These are phyloP conservation scores for Vanacampus margaritifer DNA, from an alignment of 2,113 vertebrate species.

Conservation along the genomic window DNA sequence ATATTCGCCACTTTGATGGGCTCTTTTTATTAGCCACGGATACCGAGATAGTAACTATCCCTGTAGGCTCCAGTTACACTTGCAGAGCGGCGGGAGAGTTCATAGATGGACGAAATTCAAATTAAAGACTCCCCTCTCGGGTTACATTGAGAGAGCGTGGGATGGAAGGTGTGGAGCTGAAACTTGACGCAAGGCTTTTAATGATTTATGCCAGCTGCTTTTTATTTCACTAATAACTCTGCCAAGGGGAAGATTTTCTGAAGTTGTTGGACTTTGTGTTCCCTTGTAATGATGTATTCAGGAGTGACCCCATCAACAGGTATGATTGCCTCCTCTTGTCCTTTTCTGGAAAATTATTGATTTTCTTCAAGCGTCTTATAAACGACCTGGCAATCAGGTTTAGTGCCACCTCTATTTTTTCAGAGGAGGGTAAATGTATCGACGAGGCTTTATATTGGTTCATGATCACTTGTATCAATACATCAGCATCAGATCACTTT, in stretches of 20 bases:
- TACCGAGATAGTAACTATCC: conserved; percentile 38
- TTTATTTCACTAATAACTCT: background rate
- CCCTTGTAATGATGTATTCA: no score
- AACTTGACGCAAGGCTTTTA: background rate
- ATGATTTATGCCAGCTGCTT: background rate
- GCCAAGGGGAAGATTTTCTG: background rate
- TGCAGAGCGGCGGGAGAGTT: conserved; percentile 28
- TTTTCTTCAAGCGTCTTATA: no score
- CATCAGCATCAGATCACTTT: no score
- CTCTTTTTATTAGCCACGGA: conserved; percentile 50
- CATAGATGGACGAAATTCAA: conserved; percentile 37
- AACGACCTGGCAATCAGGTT: no score
- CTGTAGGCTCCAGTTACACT: conserved; percentile 25
- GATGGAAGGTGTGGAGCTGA: conserved; percentile 1
- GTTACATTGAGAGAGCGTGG: conserved; percentile 15
- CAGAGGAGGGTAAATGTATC: no score
- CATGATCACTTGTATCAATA: no score
- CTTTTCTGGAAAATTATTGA: no score
- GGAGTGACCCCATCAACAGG: no score
- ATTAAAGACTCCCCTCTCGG: conserved; percentile 27
- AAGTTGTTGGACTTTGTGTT: background rate
- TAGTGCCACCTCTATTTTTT: no score
- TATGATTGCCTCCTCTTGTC: no score
- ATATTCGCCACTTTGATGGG: conserved; percentile 30
- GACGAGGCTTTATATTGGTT: no score